These are phyloP conservation scores for Callimico goeldii DNA, from an alignment of 2,797 vertebrate genomes.

Conservation along the genomic window DNA sequence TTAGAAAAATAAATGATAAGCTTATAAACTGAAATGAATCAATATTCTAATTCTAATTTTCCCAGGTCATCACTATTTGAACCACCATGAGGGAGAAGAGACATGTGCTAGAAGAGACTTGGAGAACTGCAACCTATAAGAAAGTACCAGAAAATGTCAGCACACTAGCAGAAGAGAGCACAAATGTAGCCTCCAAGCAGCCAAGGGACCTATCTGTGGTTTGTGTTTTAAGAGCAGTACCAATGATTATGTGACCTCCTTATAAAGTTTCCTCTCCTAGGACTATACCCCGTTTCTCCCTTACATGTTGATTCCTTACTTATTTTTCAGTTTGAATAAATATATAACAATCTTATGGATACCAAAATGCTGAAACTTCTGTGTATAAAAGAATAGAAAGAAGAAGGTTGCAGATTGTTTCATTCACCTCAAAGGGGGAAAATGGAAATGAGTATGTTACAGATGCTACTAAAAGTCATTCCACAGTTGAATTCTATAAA, in stretches of 20 bases:
- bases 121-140: not conserved
- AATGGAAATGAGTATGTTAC: constrained; percentile 22
- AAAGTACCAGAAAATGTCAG: not conserved
- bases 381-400: not conserved
- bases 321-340: not conserved
- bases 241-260: not conserved
- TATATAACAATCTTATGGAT: not conserved
- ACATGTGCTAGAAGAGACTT: not conserved
- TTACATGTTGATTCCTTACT: not conserved
- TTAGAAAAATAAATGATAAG: not conserved
- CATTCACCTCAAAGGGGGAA: not conserved
- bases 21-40: not conserved
- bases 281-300: not conserved
- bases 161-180: not conserved
- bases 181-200: not conserved
- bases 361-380: constrained; percentile 6
- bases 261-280: not conserved
- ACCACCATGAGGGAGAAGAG: not conserved
- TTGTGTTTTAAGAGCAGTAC: not conserved
- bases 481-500: not conserved
- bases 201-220: not conserved
- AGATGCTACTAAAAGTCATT: not conserved
- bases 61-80: not conserved
- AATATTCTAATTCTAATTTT: not conserved
- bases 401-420: not conserved